A percentile compares a stretch with the other conserved stretches of the same genome.
Conservation (phyloP, 1,140 invertebrate genomes). For the Lordiphosa mommai region DNA sequence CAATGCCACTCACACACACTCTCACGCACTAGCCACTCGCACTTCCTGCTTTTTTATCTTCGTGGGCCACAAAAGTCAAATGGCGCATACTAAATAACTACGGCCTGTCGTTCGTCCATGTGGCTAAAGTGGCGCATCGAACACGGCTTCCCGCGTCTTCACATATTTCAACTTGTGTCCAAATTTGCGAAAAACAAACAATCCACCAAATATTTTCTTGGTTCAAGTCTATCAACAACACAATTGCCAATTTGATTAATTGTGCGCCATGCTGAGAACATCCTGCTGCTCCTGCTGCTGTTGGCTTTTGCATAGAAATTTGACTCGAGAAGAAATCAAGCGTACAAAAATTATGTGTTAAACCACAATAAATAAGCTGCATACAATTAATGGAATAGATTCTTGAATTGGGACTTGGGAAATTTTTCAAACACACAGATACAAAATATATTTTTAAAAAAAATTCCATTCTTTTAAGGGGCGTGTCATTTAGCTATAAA, state of each 20-base stretch:
- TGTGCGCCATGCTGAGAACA: constrained; percentile 18
- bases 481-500: too few relatives aligned
- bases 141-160: constrained; percentile 1
- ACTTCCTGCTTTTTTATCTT: constrained; percentile 40
- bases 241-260: constrained; percentile 56
- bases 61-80: constrained; percentile 41
- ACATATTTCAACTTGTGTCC: constrained; percentile 1
- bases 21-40: constrained; percentile 1
- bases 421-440: too few relatives aligned
- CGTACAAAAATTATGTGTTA: background rate
- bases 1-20: constrained; percentile 19
- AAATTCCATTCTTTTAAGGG: too few relatives aligned
- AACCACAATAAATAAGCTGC: background rate
- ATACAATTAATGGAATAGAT: too few relatives aligned
- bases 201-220: constrained; percentile 28
- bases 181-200: constrained; percentile 14
- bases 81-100: constrained; percentile 50
- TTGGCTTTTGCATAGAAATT: background rate
- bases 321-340: constrained; percentile 5
- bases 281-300: constrained; percentile 1
- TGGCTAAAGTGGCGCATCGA: constrained; percentile 24
- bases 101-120: constrained; percentile 15
- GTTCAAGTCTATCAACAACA: constrained; percentile 24
- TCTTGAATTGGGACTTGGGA: too few relatives aligned
- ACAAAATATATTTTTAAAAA: too few relatives aligned